Percentiles rank a stretch among this genome's conserved stretches.
Conservation (phyloP, 30 jellyfish, hydroid and myxozoan genomes). For the Turritopsis dohrnii region DNA sequence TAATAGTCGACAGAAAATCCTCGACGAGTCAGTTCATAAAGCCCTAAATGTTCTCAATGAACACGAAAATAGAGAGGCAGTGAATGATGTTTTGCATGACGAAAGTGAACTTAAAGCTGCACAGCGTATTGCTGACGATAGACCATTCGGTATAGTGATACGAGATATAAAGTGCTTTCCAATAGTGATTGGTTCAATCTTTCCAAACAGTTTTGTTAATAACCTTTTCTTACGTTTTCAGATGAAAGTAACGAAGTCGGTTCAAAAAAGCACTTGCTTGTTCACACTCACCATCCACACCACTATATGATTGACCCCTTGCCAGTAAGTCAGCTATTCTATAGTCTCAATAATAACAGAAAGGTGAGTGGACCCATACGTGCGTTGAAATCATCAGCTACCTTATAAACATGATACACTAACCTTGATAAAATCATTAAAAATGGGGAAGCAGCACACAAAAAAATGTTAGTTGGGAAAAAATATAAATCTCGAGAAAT, state of each 20-base stretch:
- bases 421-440: no score
- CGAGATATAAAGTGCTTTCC: neutral
- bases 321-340: neutral
- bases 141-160: neutral
- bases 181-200: neutral
- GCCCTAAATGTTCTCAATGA: slow-evolving; percentile 24
- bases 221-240: neutral
- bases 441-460: no score
- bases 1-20: neutral
- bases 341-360: no score
- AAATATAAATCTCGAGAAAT: no score
- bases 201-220: neutral
- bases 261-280: neutral
- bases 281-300: slow-evolving; percentile 11
- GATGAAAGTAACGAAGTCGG: neutral
- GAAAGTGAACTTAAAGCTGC: slow-evolving; percentile 17
- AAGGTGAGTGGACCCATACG: no score
- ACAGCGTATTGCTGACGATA: slow-evolving; percentile 29
- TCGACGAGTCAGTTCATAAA: slow-evolving; percentile 6
- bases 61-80: slow-evolving; percentile 24
- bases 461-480: no score
- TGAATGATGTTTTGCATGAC: slow-evolving; percentile 23
- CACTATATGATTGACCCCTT: slow-evolving; percentile 8
- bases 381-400: no score
- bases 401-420: no score